Conservation (phyloP, 2,797 vertebrate genomes). For the Sylvilagus floridanus region DNA sequence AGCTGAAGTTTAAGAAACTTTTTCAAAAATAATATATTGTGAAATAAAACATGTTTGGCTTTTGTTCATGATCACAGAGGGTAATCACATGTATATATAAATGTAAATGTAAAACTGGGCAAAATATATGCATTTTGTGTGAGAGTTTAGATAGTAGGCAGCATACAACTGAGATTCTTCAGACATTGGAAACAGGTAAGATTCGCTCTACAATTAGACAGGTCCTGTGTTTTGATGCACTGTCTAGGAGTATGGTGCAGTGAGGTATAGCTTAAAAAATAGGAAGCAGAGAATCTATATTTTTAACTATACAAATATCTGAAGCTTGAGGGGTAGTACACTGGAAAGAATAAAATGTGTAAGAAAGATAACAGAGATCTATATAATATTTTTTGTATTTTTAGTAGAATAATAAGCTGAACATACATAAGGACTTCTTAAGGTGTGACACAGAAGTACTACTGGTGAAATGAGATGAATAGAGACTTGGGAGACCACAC, state of each 20-base stretch:
- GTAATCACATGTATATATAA: no score
- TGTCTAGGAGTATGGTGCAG: background rate
- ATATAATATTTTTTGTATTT: background rate
- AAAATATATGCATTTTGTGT: background rate
- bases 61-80: background rate
- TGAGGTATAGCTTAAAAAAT: background rate
- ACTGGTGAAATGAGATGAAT: accelerated
- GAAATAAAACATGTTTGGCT: background rate
- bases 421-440: no score
- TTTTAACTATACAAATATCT: background rate
- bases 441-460: background rate
- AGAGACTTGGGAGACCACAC: background rate
- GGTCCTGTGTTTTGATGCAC: background rate
- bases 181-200: background rate
- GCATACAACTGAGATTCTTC: background rate
- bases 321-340: background rate
- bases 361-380: background rate
- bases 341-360: background rate
- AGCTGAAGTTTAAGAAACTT: background rate
- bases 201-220: background rate
- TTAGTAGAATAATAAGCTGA: background rate
- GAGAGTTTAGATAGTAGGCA: background rate
- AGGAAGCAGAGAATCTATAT: background rate
- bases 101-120: background rate
- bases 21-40: background rate